Conservation (phyloP, 2,797 vertebrate genomes). For the Muscicapa comitata region DNA sequence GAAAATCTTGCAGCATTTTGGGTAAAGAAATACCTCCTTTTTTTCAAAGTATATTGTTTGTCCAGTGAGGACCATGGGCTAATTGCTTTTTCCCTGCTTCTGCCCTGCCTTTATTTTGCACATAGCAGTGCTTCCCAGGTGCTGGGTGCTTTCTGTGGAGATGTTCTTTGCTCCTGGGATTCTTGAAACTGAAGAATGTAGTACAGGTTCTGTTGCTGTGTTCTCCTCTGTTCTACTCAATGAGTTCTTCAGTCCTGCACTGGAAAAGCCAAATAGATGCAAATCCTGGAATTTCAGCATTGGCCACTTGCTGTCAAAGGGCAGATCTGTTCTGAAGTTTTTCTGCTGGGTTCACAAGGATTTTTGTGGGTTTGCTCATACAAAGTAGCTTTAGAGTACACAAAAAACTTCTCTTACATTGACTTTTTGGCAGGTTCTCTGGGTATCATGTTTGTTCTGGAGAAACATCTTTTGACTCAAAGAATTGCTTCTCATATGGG, state of each 20-base stretch:
- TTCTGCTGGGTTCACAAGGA: neutral
- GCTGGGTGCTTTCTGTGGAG: neutral
- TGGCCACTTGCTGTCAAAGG: neutral
- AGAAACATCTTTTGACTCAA: neutral
- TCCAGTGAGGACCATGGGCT: neutral
- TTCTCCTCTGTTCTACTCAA: neutral
- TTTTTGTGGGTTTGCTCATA: neutral
- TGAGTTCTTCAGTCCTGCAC: neutral
- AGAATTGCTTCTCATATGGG: neutral
- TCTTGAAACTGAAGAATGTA: neutral
- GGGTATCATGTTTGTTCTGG: neutral
- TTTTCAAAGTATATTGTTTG: neutral
- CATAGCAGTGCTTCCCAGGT: neutral
- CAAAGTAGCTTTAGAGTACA: neutral
- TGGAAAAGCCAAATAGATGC: neutral
- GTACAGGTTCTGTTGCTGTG: neutral
- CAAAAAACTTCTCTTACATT: rapidly evolving
- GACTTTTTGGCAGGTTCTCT: neutral
- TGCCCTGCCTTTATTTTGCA: neutral
- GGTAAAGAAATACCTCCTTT: neutral
- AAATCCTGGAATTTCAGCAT: neutral
- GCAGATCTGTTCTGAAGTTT: neutral
- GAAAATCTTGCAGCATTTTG: neutral
- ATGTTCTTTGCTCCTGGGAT: neutral
- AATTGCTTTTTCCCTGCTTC: neutral